A percentile compares a stretch with the other conserved stretches of the same genome.
These are phyloP conservation scores for Rhopalosiphum padi DNA, from an alignment of 1,140 invertebrate species.

Conservation along the genomic window DNA sequence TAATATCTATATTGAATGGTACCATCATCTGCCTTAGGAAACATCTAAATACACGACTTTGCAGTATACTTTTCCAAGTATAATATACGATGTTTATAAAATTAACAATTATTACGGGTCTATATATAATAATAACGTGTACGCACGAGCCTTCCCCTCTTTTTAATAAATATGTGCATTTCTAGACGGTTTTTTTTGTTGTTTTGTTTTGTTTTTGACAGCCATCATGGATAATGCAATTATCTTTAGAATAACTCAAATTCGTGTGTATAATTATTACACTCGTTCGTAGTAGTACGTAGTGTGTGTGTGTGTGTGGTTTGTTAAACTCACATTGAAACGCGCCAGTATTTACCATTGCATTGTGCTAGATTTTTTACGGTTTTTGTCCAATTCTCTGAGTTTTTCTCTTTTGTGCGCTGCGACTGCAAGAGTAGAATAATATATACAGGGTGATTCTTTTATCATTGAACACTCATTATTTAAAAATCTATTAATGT, in stretches of 20 bases:
- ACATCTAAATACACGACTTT: neutral
- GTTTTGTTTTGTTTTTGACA: neutral
- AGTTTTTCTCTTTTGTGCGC: neutral
- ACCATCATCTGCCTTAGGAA: neutral
- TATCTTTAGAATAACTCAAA: neutral
- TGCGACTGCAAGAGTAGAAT: too few relatives aligned
- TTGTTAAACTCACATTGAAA: neutral
- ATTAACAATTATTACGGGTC: neutral
- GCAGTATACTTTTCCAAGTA: neutral
- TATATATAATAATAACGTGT: neutral
- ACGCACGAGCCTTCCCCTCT: neutral
- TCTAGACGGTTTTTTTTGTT: neutral
- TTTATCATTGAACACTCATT: too few relatives aligned
- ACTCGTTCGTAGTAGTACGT: neutral
- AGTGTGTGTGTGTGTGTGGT: too few relatives aligned
- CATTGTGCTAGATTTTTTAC: slow-evolving; percentile 5
- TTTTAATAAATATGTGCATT: neutral
- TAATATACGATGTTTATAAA: neutral
- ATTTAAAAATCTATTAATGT: too few relatives aligned
- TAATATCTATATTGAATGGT: neutral
- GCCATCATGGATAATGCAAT: neutral
- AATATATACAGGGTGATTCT: too few relatives aligned
- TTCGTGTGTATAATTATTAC: neutral
- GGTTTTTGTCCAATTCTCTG: slow-evolving; percentile 3
- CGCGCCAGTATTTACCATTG: neutral